These are phyloP conservation scores for Morpho achilles DNA, from an alignment of 2,888 invertebrate genomes.

Conservation along the genomic window DNA sequence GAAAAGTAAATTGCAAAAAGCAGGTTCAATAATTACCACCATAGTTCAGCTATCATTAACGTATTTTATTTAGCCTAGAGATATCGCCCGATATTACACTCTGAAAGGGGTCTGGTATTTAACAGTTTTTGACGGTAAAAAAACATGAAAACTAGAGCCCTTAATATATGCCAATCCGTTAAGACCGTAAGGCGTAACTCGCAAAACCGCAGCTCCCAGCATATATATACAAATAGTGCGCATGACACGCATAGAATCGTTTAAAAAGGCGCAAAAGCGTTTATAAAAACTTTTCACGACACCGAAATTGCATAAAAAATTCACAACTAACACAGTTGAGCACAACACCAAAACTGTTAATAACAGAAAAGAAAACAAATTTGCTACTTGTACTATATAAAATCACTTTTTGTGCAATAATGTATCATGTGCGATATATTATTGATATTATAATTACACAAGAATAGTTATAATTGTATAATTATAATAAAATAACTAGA, in stretches of 20 bases:
- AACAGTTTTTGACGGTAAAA: too few species aligned
- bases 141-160: too few species aligned
- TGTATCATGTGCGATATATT: slow-evolving; percentile 7
- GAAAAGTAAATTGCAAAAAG: too few species aligned
- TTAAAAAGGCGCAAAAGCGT: slow-evolving; percentile 74
- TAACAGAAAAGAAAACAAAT: slow-evolving; percentile 17
- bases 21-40: too few species aligned
- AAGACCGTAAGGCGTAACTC: slow-evolving; percentile 3
- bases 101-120: too few species aligned
- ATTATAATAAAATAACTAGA: too few species aligned
- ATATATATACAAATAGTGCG: slow-evolving; percentile 25
- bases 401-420: slow-evolving; percentile 20
- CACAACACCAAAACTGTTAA: slow-evolving; percentile 37
- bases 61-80: too few species aligned
- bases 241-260: slow-evolving; percentile 37
- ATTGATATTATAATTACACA: background rate
- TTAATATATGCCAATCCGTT: too few species aligned
- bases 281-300: slow-evolving; percentile 66
- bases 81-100: too few species aligned
- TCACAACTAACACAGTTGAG: slow-evolving; percentile 56
- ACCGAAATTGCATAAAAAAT: slow-evolving; percentile 62
- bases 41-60: too few species aligned
- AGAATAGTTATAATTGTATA: too few species aligned
- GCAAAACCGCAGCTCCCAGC: slow-evolving; percentile 10
- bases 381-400: slow-evolving; percentile 15